Conservation (phyloP, 1,140 invertebrate genomes). For the Kradibia gibbosae region DNA sequence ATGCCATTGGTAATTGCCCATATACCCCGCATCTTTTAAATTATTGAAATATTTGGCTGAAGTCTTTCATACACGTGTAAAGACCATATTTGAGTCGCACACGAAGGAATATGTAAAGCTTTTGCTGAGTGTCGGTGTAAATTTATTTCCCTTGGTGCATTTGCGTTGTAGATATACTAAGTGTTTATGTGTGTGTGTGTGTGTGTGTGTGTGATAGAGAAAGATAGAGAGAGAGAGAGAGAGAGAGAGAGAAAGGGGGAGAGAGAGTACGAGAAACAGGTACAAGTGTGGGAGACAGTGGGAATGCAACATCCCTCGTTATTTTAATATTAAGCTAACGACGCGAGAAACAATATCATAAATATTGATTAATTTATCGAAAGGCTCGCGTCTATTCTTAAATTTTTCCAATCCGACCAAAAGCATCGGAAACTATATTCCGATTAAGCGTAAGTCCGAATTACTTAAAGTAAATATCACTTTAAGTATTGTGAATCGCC, state of each 20-base stretch:
- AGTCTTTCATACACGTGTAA: no score
- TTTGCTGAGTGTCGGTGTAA: no score
- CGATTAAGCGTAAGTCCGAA: conserved; percentile 2
- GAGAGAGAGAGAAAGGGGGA: no score
- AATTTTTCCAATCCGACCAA: conserved; percentile 12
- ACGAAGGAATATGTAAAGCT: no score
- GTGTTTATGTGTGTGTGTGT: no score
- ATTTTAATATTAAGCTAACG: background rate
- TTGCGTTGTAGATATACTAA: no score
- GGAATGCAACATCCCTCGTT: background rate
- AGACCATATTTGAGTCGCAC: no score
- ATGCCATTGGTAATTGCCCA: no score
- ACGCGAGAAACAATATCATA: background rate
- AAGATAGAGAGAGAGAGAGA: conserved; percentile 14
- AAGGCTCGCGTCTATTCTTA: background rate
- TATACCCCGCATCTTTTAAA: no score
- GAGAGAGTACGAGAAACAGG: background rate
- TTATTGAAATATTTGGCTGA: no score
- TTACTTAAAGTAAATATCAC: conserved; percentile 28
- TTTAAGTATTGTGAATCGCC: conserved; percentile 30
- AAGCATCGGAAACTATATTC: conserved; percentile 8
- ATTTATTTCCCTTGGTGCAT: no score
- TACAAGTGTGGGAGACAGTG: background rate
- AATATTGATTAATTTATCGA: conserved; percentile 38
- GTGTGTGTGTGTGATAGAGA: background rate